A percentile compares a stretch with the other conserved stretches of the same genome.
phyloP scores from a whole-genome alignment of 2,113 vertebrate species.

The Coptodon bakossiorum region DNA sequence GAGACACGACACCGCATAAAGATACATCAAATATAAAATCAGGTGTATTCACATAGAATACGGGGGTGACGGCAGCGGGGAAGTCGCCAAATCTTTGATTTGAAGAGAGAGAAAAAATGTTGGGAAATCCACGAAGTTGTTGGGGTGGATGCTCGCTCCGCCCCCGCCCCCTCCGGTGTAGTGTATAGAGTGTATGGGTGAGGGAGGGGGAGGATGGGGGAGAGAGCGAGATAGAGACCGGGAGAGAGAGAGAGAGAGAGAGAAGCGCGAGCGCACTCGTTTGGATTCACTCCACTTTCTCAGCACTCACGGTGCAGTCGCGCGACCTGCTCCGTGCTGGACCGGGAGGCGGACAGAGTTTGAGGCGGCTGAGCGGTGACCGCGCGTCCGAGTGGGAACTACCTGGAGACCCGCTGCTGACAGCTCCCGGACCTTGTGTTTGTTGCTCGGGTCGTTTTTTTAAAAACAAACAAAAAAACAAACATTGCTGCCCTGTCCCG shows the following conservation, averaged over 20 bases:
- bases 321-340: slow-evolving; percentile 46
- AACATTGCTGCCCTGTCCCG: neutral
- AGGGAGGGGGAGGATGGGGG: neutral
- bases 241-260: slow-evolving; percentile 8
- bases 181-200: neutral
- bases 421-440: neutral
- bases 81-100: neutral
- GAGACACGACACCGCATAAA: neutral
- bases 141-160: slow-evolving; percentile 34
- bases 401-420: neutral
- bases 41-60: neutral
- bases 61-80: neutral
- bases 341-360: slow-evolving; percentile 41
- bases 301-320: slow-evolving; percentile 47
- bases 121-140: slow-evolving; percentile 25
- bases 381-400: slow-evolving; percentile 12
- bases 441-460: neutral
- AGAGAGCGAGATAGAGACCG: slow-evolving; percentile 12
- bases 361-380: neutral
- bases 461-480: neutral
- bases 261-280: slow-evolving; percentile 6
- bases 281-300: slow-evolving; percentile 62
- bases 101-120: neutral
- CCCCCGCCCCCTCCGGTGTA: neutral
- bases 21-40: neutral